Conservation (phyloP, 2,888 invertebrate species). For the Caenorhabditis doughertyi region DNA sequence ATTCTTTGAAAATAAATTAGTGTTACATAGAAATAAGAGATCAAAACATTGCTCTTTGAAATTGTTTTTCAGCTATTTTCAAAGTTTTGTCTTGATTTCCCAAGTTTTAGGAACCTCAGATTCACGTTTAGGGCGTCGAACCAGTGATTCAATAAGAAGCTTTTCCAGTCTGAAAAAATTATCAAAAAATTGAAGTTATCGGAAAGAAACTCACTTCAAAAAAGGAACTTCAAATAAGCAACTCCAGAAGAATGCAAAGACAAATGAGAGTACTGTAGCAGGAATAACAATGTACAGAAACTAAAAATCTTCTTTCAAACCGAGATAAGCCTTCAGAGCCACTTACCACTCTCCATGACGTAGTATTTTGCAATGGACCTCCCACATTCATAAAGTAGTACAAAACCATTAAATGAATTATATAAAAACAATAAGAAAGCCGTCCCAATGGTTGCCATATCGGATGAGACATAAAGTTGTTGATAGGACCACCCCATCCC, state of each 20-base stretch:
- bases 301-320: not conserved
- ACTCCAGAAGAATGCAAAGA: slow-evolving; percentile 5
- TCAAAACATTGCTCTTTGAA: too few species aligned
- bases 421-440: slow-evolving; percentile 94
- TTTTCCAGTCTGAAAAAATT: slow-evolving; percentile 38
- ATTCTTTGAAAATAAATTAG: too few species aligned
- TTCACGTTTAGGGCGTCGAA: not conserved
- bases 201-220: not conserved
- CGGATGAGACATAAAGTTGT: slow-evolving; percentile 87
- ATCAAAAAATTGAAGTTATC: not conserved
- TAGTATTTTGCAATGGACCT: slow-evolving; percentile 37
- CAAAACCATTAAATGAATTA: slow-evolving; percentile 83
- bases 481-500: slow-evolving; percentile 9
- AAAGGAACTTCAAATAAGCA: not conserved
- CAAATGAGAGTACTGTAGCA: not conserved
- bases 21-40: too few species aligned
- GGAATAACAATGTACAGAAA: not conserved
- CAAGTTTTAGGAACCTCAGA: not conserved
- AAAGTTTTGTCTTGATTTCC: not conserved
- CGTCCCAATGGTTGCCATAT: slow-evolving; percentile 92
- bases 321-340: not conserved
- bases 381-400: slow-evolving; percentile 49
- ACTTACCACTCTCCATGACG: slow-evolving; percentile 50
- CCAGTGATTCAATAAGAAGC: slow-evolving; percentile 25
- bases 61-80: not conserved